These are phyloP conservation scores for Stictocephala bisonia DNA, from an alignment of 2,888 invertebrate species.

Conservation along the genomic window DNA sequence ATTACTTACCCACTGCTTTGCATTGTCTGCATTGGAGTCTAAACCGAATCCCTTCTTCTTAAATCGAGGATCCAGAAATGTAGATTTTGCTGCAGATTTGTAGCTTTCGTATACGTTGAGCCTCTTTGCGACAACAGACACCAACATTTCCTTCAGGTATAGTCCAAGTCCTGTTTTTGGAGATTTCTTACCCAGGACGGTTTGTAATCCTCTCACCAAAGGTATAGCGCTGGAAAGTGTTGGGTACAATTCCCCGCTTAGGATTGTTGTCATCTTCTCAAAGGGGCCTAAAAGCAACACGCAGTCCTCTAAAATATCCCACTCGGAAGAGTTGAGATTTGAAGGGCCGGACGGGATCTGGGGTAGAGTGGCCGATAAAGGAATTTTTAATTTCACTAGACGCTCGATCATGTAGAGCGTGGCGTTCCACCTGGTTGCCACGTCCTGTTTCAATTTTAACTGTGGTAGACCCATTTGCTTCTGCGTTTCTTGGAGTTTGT, in stretches of 20 bases:
- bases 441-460: constrained; percentile 13
- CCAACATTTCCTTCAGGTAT: not conserved
- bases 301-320: not conserved
- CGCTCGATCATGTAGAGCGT: not conserved
- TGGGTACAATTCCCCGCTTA: not conserved
- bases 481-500: constrained; percentile 14
- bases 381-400: not conserved
- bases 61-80: constrained; percentile 6
- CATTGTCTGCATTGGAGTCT: constrained; percentile 9
- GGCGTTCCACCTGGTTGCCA: constrained; percentile 1
- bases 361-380: not conserved
- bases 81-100: not conserved
- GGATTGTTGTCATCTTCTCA: not conserved
- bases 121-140: not conserved
- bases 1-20: constrained; percentile 1
- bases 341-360: not conserved
- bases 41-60: constrained; percentile 21
- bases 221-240: not conserved
- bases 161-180: not conserved
- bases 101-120: not conserved
- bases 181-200: not conserved
- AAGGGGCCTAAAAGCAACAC: not conserved
- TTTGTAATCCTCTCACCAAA: not conserved
- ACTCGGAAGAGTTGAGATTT: not conserved
- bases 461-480: constrained; percentile 19